Evolutionary conservation across 2,113 vertebrate species (phyloP).

Genomic region (Phalacrocorax pelagicus): DNA sequence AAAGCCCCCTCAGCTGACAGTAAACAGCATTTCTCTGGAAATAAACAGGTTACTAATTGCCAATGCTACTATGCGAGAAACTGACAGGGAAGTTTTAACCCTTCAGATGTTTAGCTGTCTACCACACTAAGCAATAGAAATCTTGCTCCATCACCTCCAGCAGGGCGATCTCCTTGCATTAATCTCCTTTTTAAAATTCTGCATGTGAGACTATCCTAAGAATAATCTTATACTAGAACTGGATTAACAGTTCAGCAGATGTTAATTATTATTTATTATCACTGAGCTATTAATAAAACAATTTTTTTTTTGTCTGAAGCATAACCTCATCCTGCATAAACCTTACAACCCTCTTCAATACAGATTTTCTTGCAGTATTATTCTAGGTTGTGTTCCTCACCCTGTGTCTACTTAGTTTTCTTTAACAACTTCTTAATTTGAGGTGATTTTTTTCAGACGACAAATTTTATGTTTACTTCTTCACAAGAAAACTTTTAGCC

Average conservation of each 20-base stretch:
- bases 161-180: background rate
- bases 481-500: background rate
- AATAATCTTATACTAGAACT: background rate
- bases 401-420: background rate
- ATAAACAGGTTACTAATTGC: slow-evolving; percentile 21
- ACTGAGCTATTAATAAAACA: background rate
- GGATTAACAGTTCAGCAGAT: background rate
- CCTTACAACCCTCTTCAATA: background rate
- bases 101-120: background rate
- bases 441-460: background rate
- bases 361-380: background rate
- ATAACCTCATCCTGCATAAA: background rate
- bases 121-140: background rate
- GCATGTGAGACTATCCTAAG: background rate
- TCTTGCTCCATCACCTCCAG: background rate
- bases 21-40: background rate
- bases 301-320: background rate
- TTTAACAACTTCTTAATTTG: background rate
- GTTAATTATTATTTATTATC: background rate
- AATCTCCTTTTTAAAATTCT: background rate
- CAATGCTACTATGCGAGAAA: background rate
- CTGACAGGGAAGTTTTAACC: background rate
- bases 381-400: background rate
- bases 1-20: background rate
- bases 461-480: background rate